Base-by-base conservation (phyloP, 1,140 invertebrate genomes). In the Daktulosphaira vitifoliae region DNA sequence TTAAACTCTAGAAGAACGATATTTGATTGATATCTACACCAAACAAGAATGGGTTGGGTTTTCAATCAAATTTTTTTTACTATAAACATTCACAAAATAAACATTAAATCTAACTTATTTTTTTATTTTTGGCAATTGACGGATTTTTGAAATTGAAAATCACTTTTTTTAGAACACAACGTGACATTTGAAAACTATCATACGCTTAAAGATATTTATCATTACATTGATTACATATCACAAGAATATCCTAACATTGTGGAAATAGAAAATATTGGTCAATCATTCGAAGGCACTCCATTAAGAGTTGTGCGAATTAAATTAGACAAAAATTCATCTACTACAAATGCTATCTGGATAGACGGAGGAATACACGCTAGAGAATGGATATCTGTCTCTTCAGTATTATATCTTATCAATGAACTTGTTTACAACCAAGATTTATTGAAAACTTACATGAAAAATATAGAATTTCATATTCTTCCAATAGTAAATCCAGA, bases 151-250 rank as follows among this genome's bases (percentile, higher is more conserved):
- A 6, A 16, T 22, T 48, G 7, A 48, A 38, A 38, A 33, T 22
- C 18, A 5, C 51, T 59, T 20, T 22, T 72, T 74, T 65, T 71
- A 86, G 88, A 86, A 49, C 87, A 90, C 70, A 80, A 83, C 9
- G 80, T 90, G 78, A 88, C 85, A n/a, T 90, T 87, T 86, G 82
- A 83, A 71, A 80, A 85, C 44, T 91, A 90, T 72, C 87, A 90
- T 72, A 80, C 85, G 67, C 72, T 78, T 20, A 71, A 68, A 48
- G 77, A 82, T 78, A 78, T 80, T 33, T 68, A 77, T 65, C 69
- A 72, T 22, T 81, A 76, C 68, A 59, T 81, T 67, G 72, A 78
- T 66, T 87, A 87, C 71, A 74, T 92, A 68, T 81, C 82, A 1
- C 75, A 78, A 68, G 85, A 82, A 0, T 90, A 89, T 75, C 84